Conservation (phyloP, 53 echinoderm and acorn worm species). For the Crossaster papposus region DNA sequence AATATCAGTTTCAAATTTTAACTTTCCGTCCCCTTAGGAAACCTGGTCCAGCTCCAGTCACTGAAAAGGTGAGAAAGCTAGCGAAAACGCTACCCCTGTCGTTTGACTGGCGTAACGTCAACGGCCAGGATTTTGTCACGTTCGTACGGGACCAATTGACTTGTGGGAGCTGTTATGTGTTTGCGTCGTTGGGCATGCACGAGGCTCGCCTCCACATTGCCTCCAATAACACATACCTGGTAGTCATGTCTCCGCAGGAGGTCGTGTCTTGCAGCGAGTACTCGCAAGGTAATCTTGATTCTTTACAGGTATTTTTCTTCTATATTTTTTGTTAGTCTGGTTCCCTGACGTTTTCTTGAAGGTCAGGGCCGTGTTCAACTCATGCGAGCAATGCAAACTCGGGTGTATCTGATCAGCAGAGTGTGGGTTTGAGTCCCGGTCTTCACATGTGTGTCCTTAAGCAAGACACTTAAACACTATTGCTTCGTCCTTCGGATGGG, state of each 20-base stretch:
- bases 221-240: conserved; percentile 81
- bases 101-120: conserved; percentile 90
- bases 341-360: neutral
- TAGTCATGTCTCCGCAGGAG: conserved; percentile 84
- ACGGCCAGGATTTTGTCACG: conserved; percentile 83
- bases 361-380: too few relatives aligned
- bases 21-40: neutral
- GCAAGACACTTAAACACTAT: too few relatives aligned
- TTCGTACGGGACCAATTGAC: conserved; percentile 81
- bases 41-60: conserved; percentile 69
- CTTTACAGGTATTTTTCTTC: neutral
- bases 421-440: too few relatives aligned
- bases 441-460: too few relatives aligned
- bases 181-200: conserved; percentile 82
- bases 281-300: conserved; percentile 80
- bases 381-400: too few relatives aligned
- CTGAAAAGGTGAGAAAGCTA: conserved; percentile 34
- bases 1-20: too few relatives aligned
- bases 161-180: conserved; percentile 95
- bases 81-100: conserved; percentile 64
- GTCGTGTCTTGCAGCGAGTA: conserved; percentile 89
- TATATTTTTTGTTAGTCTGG: neutral
- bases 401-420: too few relatives aligned
- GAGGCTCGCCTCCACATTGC: conserved; percentile 83
- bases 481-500: too few relatives aligned